Conservation (phyloP, 2,888 invertebrate species). For the Aleiodes testaceus region DNA sequence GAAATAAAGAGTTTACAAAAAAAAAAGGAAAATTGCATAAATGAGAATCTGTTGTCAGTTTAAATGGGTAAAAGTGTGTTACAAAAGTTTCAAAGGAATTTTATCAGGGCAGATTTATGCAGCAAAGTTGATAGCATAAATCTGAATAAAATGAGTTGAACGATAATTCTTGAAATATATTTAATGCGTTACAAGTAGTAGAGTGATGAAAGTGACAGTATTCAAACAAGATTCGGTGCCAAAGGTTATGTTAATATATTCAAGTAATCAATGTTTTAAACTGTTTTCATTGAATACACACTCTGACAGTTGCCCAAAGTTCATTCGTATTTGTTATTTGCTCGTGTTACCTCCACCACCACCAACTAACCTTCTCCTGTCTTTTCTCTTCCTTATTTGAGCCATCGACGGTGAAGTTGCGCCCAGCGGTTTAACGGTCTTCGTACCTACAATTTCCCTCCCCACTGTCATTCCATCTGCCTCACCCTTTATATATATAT, state of each 20-base stretch:
- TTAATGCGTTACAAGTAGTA: too few relatives aligned
- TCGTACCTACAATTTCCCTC: constrained; percentile 17
- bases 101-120: not conserved
- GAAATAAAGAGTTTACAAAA: not conserved
- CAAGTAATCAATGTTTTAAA: constrained; percentile 17
- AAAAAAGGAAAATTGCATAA: not conserved
- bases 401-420: not conserved
- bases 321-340: constrained; percentile 14
- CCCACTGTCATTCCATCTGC: constrained; percentile 1
- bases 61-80: too few relatives aligned
- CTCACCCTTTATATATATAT: constrained; percentile 4
- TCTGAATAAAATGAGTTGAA: too few relatives aligned
- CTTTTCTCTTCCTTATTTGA: not conserved
- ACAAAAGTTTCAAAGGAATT: not conserved
- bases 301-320: not conserved
- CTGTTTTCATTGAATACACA: not conserved
- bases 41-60: too few relatives aligned
- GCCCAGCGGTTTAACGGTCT: constrained; percentile 35
- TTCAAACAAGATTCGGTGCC: too few relatives aligned
- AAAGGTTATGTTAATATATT: constrained; percentile 26
- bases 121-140: too few relatives aligned
- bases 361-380: not conserved
- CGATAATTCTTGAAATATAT: too few relatives aligned
- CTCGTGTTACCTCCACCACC: too few relatives aligned
- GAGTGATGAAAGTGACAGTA: too few relatives aligned